Evolutionary conservation across 2,113 vertebrate species (phyloP).

Genomic region (Pollachius pollachius): DNA sequence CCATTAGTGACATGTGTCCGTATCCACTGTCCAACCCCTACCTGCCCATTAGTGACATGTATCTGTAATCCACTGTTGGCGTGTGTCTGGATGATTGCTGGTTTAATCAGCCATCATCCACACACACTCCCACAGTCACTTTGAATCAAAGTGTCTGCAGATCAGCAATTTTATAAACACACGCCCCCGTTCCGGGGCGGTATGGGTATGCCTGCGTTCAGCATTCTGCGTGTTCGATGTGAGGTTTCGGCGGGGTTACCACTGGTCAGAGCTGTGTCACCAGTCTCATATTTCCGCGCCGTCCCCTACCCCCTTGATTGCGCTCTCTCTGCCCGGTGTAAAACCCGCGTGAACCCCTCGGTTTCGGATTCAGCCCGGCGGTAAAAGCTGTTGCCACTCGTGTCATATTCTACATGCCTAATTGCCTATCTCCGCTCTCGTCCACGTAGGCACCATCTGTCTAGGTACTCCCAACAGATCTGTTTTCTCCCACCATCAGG

Average conservation of each 20-base stretch:
- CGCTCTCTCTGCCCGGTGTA: conserved; percentile 2
- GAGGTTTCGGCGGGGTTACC: neutral
- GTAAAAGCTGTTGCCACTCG: conserved; percentile 48
- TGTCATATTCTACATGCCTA: conserved; percentile 58
- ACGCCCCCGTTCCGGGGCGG: too few species aligned
- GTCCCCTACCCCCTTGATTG: conserved; percentile 6
- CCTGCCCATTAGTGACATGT: neutral
- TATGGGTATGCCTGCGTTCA: too few species aligned
- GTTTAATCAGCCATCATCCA: too few species aligned
- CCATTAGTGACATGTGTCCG: too few species aligned
- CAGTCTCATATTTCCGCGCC: conserved; percentile 20
- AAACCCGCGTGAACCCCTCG: neutral
- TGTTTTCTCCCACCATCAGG: conserved; percentile 58
- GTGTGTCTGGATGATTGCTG: too few species aligned
- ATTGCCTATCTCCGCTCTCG: conserved; percentile 63
- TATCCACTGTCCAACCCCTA: too few species aligned
- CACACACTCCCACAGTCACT: too few species aligned
- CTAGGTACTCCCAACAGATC: conserved; percentile 61
- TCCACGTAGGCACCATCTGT: conserved; percentile 61
- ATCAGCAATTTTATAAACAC: too few species aligned
- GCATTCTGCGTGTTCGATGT: neutral
- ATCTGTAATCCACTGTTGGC: neutral
- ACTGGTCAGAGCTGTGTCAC: neutral
- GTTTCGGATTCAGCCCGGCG: conserved; percentile 36
- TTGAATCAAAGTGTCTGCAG: too few species aligned